Percentiles rank a stretch among this genome's conserved stretches.
phyloP scores from a whole-genome alignment of 2,888 invertebrate genomes.

The Netelia inedita region DNA sequence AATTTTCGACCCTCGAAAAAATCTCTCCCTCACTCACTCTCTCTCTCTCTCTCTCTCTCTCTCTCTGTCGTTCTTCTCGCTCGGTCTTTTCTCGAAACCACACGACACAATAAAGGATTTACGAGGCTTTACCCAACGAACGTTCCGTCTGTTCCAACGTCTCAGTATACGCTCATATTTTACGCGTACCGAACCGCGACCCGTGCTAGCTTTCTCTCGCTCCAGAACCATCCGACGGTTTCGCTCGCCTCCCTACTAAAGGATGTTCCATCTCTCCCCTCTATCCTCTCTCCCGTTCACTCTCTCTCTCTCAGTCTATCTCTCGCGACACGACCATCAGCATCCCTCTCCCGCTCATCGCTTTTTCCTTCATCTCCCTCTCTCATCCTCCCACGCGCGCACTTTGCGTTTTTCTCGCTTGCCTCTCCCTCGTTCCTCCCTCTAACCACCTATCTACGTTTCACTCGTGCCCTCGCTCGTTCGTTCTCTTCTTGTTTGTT shows the following conservation, averaged over 20 bases:
- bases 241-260: not conserved
- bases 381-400: conserved; percentile 26
- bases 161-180: conserved; percentile 63
- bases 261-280: conserved; percentile 24
- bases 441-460: conserved; percentile 18
- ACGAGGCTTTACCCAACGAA: conserved; percentile 54
- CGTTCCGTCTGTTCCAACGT: conserved; percentile 57
- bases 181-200: conserved; percentile 56
- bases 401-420: conserved; percentile 48
- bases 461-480: conserved; percentile 21
- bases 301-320: conserved; percentile 3
- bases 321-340: conserved; percentile 1
- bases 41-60: not conserved
- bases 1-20: conserved; percentile 36
- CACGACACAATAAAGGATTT: conserved; percentile 64
- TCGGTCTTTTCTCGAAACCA: not conserved
- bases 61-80: not conserved
- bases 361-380: conserved; percentile 10
- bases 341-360: conserved; percentile 18
- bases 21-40: too few relatives aligned
- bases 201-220: conserved; percentile 17
- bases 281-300: conserved; percentile 17
- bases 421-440: conserved; percentile 6
- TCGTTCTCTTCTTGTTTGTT: conserved; percentile 53
- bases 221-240: not conserved